phyloP scores from a whole-genome alignment of 1,140 invertebrate species.

The Cyclargus thomasi region DNA sequence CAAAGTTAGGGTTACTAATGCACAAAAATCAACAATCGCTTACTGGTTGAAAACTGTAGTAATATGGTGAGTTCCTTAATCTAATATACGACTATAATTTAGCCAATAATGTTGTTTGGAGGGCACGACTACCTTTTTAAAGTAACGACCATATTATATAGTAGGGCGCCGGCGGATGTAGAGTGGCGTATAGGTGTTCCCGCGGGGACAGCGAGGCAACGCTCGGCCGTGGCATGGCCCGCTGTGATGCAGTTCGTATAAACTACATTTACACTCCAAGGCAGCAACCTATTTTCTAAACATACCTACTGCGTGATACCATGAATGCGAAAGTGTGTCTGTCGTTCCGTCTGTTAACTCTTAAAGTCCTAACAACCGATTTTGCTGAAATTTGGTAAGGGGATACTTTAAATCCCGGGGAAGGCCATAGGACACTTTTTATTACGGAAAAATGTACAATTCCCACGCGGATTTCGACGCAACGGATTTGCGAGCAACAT shows the following conservation, averaged over 20 bases:
- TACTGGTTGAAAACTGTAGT: not conserved
- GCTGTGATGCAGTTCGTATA: not conserved
- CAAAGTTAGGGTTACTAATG: constrained; percentile 18
- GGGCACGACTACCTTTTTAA: not conserved
- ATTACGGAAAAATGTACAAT: no score
- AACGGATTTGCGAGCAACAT: no score
- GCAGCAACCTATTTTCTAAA: not conserved
- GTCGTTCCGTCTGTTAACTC: no score
- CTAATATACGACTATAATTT: not conserved
- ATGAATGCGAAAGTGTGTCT: no score
- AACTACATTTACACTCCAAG: not conserved
- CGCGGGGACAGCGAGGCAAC: not conserved
- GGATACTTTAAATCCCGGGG: no score
- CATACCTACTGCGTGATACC: no score
- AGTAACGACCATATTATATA: not conserved
- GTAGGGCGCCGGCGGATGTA: not conserved
- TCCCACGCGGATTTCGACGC: no score
- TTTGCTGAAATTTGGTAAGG: no score
- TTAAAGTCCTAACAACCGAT: no score
- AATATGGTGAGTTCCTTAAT: not conserved
- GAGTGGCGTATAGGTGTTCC: not conserved
- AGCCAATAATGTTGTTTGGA: not conserved
- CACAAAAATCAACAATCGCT: no score
- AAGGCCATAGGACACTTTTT: no score
- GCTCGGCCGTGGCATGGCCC: not conserved